Evolutionary conservation across 2,888 invertebrate genomes (phyloP), one percentile per base, ranked within the genome.

Genomic region (Hemaris fuciformis): DNA sequence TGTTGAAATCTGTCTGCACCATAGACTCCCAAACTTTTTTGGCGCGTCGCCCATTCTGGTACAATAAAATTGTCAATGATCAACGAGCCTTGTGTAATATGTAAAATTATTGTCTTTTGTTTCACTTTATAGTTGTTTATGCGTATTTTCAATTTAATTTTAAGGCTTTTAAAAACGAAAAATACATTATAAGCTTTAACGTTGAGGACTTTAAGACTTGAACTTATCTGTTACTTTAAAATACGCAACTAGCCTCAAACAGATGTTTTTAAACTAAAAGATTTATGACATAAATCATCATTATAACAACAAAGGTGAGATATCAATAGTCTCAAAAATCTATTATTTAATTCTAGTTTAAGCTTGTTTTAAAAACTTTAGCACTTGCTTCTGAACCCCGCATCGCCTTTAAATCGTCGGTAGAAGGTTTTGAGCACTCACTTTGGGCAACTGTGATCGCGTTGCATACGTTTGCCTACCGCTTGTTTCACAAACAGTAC

Each of bases 401-500:
- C 43, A 43, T 20, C 2, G 27, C 15, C 48, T 8, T 6, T 7
- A 13, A 25, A 13, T n/a, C 25, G 5, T 3, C n/a, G 3, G 0
- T 38, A n/a, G 18, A 27, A 10, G 8, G 27, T 1, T 18, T 10
- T 15, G 3, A 4, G 27, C 18, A 8, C 18, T 3, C 27, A 18
- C 18, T 31, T 53, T 53, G n/a, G 18, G 18, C 27, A 53, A 15
- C 31, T 18, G 15, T 31, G 53, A 31, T 18, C 27, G 2, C 53
- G 31, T 18, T 31, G 53, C 27, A 53, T 53, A 53, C 53, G 53
- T 53, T 31, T 53, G 31, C 53, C 31, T 23, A 61, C 62, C 66
- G 68, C 70, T 71, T 69, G 71, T 81, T 79, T 77, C 72, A 70
- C 73, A 72, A 77, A 73, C 70, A 71, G 64, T 62, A 63, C 73